Conservation (phyloP, 2,113 vertebrate genomes). For the Malurus alboscapulatus region DNA sequence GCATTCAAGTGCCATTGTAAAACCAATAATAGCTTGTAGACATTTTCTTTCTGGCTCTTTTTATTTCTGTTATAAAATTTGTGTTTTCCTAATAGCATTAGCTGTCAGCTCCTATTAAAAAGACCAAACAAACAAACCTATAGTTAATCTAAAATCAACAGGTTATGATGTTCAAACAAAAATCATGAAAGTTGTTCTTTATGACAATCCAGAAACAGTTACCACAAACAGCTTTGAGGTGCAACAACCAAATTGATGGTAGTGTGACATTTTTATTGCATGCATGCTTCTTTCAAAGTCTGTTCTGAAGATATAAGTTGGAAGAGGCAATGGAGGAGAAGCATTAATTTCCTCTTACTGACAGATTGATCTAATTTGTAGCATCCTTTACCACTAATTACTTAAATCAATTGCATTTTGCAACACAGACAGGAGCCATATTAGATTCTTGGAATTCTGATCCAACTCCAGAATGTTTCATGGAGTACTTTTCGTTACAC, state of each 20-base stretch:
- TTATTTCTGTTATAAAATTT: not conserved
- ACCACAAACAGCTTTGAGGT: not conserved
- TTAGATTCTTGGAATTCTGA: constrained; percentile 54
- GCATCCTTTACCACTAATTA: constrained; percentile 36
- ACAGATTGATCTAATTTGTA: constrained; percentile 31
- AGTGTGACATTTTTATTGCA: not conserved
- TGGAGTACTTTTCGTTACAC: not conserved
- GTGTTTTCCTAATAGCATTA: not conserved
- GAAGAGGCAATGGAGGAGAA: not conserved
- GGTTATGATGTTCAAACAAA: not conserved
- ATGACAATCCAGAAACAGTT: not conserved
- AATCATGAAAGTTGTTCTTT: not conserved
- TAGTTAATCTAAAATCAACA: not conserved
- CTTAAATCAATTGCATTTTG: constrained; percentile 46
- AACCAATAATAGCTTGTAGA: not conserved
- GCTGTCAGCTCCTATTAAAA: not conserved
- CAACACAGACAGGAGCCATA: constrained; percentile 4
- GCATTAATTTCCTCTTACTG: not conserved
- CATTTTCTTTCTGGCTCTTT: not conserved
- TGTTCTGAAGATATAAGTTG: not conserved
- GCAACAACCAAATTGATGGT: not conserved
- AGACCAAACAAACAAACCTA: not conserved
- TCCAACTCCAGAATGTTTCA: not conserved
- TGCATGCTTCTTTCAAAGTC: not conserved
- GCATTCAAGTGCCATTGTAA: not conserved